Conservation (phyloP, 2,797 vertebrate genomes). For the Betta splendens region DNA sequence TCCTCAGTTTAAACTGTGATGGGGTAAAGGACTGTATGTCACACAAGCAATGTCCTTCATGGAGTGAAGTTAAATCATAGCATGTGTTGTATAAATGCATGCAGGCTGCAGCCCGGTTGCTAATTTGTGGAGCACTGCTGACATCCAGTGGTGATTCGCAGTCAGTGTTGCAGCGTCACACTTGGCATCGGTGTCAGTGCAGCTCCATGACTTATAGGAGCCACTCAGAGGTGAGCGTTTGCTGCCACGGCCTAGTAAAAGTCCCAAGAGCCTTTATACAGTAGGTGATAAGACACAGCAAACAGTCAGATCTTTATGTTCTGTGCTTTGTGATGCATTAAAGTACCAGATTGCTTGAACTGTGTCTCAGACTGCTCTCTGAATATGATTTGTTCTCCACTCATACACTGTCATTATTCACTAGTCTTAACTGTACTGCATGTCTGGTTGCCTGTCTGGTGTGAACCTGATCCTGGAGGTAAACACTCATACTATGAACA, state of each 20-base stretch:
- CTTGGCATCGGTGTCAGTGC: too few relatives aligned
- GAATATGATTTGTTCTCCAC: not conserved
- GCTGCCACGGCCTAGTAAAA: conserved; percentile 20
- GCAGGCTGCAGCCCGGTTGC: not conserved
- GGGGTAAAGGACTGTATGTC: not conserved
- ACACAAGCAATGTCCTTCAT: too few relatives aligned
- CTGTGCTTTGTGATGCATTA: conserved; percentile 4
- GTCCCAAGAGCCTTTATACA: conserved; percentile 39
- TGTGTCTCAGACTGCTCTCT: not conserved
- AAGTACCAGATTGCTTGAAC: not conserved
- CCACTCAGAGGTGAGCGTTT: not conserved
- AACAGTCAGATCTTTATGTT: conserved; percentile 13
- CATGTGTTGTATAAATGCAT: not conserved
- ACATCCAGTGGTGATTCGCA: conserved; percentile 69
- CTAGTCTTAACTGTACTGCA: not conserved
- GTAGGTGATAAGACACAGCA: conserved; percentile 30
- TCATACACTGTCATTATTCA: not conserved
- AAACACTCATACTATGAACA: too few relatives aligned
- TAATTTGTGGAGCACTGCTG: conserved; percentile 57
- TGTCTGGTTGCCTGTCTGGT: too few relatives aligned
- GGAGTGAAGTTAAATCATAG: too few relatives aligned
- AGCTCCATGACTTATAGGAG: too few relatives aligned
- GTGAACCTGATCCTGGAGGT: not conserved
- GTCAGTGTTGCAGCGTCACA: too few relatives aligned
- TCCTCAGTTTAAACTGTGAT: not conserved